Conservation (phyloP, 2,113 vertebrate species). For the Malurus alboscapulatus region DNA sequence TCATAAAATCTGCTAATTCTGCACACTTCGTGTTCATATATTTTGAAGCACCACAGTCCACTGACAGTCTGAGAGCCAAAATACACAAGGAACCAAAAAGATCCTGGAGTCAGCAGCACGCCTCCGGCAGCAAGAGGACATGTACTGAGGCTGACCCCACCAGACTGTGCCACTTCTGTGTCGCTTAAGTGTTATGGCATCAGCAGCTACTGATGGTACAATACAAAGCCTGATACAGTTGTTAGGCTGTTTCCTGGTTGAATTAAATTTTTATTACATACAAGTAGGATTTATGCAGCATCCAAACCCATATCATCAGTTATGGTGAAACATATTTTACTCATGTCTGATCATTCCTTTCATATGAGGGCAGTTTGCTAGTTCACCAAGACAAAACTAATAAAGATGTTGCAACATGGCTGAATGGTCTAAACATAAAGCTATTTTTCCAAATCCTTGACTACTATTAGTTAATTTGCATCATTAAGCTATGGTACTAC, state of each 20-base stretch:
- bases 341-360: background rate
- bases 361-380: background rate
- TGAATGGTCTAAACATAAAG: background rate
- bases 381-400: background rate
- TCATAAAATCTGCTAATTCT: background rate
- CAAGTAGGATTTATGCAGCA: background rate
- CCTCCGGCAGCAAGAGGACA: background rate
- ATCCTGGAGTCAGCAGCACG: background rate
- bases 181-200: accelerated
- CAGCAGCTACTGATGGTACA: background rate
- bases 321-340: background rate
- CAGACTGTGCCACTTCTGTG: background rate
- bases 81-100: background rate
- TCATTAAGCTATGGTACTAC: background rate
- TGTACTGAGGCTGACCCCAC: background rate
- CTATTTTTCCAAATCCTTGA: background rate
- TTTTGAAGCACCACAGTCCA: background rate
- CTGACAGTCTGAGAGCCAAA: background rate
- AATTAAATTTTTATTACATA: background rate
- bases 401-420: accelerated
- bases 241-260: accelerated
- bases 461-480: background rate
- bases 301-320: background rate
- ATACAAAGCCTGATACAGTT: background rate
- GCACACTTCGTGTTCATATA: accelerated